A percentile compares a stretch with the other conserved stretches of the same genome.
Evolutionary conservation across 2,113 vertebrate genomes (phyloP).

Genomic region (Callocephalon fimbriatum): DNA sequence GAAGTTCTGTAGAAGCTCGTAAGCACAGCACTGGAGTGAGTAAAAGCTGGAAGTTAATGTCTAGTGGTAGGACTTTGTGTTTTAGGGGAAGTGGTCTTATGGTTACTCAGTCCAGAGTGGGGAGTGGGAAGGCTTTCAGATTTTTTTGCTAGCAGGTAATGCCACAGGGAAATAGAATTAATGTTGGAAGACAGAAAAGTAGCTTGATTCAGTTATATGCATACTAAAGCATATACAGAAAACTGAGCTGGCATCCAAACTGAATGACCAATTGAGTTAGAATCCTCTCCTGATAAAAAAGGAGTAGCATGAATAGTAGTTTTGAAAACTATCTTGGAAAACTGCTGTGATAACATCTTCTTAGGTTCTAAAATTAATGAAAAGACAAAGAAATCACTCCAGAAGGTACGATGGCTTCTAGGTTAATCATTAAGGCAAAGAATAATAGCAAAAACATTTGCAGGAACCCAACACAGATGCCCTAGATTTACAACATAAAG

Average conservation of each 20-base stretch:
- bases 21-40: not conserved
- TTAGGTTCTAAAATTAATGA: not conserved
- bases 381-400: not conserved
- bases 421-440: not conserved
- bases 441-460: not conserved
- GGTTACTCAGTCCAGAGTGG: not conserved
- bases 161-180: not conserved
- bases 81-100: not conserved
- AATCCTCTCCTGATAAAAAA: not conserved
- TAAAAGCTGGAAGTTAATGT: not conserved
- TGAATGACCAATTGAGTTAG: not conserved
- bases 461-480: not conserved
- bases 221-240: not conserved
- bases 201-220: not conserved
- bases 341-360: not conserved
- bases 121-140: not conserved
- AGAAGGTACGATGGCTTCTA: not conserved
- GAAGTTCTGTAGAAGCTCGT: not conserved
- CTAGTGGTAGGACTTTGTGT: not conserved
- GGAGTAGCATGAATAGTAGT: not conserved
- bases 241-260: not conserved
- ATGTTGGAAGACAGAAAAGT: not conserved
- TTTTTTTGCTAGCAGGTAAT: not conserved
- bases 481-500: not conserved
- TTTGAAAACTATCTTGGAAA: not conserved